Evolutionary conservation across 2,113 vertebrate genomes (phyloP), one percentile per base, ranked within the genome.

Genomic region (Otolemur garnettii): DNA sequence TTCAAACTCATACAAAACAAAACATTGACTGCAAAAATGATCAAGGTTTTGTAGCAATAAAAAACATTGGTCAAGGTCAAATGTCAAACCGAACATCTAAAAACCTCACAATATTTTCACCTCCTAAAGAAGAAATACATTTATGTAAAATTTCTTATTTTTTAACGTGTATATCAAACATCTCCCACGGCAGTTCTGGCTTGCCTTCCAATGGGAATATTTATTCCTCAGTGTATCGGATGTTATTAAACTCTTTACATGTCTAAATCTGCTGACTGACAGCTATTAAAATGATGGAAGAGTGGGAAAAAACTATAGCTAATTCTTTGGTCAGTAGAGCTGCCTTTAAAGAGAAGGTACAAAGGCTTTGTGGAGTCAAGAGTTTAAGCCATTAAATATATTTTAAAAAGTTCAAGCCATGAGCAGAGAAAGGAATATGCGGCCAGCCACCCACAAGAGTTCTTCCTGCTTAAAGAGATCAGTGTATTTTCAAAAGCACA

Each of bases 381-480:
- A 64, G 35, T 72, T 50, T 7, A 69, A 79, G 74, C 26, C 59
- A 81, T 12, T 24, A 62, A 60, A 50, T 50, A 38, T 38, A 38
- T 38, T 38, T 38, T 38, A 50, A 50, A 50, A 50, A 50, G 45
- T 50, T 50, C 45, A 50, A 50, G 8, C 8, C 45, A 9, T 50
- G 45, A 50, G 45, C 45, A 10, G 8, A 50, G 33, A 38, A 50
- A 90, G 79, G 28, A 9, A 1, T 12, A 5, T 0, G 19, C 4
- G 14, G 35, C 22, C 55, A 33, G 33, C n/a, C 78, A 55, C 14
- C 17, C 2, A 24, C 91, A 93, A 95, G 92, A 92, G 91, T 97
- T 97, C 82, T 98, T 98, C 98, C 97, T 91, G 92, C 71, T 84
- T 38, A 22, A 60, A 87, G n/a, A 50, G 64, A 45, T 74, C 72